A percentile compares a stretch with the other conserved stretches of the same genome.
Conservation (phyloP, 2,113 vertebrate genomes). For the Pelusios castaneus region DNA sequence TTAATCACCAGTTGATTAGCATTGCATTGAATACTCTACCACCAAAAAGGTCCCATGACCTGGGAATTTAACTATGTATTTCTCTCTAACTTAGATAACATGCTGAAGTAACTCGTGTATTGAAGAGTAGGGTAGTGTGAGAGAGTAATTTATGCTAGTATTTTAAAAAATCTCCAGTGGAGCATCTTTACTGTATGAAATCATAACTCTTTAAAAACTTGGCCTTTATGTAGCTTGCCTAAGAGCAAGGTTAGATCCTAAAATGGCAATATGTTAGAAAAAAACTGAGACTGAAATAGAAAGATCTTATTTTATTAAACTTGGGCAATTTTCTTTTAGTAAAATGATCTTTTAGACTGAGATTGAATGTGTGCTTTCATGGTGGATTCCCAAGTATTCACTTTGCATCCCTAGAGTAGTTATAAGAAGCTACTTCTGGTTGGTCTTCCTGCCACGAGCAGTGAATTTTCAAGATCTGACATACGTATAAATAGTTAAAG, state of each 20-base stretch:
- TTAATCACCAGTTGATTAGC: background rate
- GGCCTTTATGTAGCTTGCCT: conserved; percentile 21
- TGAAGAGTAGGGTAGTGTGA: background rate
- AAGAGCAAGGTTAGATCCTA: conserved; percentile 55
- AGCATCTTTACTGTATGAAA: conserved; percentile 17
- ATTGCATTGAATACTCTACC: background rate
- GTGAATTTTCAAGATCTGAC: conserved; percentile 65
- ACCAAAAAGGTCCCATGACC: background rate
- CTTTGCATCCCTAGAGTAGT: conserved; percentile 63
- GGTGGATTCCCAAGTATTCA: conserved; percentile 68
- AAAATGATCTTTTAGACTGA: conserved; percentile 70
- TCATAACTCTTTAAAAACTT: conserved; percentile 50
- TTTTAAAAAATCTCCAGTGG: background rate
- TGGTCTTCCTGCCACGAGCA: conserved; percentile 62
- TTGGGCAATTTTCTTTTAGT: conserved; percentile 68
- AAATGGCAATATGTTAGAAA: conserved; percentile 36
- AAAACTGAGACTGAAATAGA: conserved; percentile 47
- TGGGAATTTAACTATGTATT: background rate
- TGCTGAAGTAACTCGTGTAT: background rate
- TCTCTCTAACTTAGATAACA: background rate
- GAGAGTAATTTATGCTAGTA: background rate
- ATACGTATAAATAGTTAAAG: conserved; percentile 64
- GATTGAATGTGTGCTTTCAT: conserved; percentile 63
- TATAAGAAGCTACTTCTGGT: conserved; percentile 61
- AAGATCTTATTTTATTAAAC: conserved; percentile 62